A percentile compares a stretch with the other conserved stretches of the same genome.
phyloP scores from a whole-genome alignment of 1,140 invertebrate genomes.

The Macrocentrus cingulum region DNA sequence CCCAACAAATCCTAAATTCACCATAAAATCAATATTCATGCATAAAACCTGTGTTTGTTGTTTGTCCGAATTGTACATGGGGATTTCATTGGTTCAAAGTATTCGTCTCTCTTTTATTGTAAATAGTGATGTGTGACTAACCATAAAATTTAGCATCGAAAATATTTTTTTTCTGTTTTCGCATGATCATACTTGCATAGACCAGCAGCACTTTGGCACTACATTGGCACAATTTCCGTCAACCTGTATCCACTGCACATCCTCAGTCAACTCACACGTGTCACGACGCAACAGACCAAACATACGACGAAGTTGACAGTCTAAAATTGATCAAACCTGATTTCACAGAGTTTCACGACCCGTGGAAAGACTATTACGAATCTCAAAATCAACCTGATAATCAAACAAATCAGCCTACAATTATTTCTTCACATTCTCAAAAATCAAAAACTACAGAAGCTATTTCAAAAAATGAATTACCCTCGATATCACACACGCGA shows the following conservation, averaged over 20 bases:
- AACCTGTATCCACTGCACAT: constrained; percentile 21
- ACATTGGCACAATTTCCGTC: constrained; percentile 49
- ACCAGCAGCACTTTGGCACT: constrained; percentile 52
- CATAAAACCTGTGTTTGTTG: constrained; percentile 33
- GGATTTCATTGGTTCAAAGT: constrained; percentile 28
- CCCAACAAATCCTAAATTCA: constrained; percentile 17
- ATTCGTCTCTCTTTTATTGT: constrained; percentile 17
- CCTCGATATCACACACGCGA: too few species aligned
- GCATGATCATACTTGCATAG: constrained; percentile 50
- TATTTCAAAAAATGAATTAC: too few species aligned
- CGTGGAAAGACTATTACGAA: constrained; percentile 59
- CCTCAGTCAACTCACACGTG: constrained; percentile 26
- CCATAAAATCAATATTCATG: constrained; percentile 48
- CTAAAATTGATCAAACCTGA: constrained; percentile 31
- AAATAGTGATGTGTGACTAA: too few species aligned
- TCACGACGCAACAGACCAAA: constrained; percentile 14
- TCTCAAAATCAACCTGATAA: background rate
- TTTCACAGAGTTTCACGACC: constrained; percentile 62
- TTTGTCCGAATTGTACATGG: constrained; percentile 9
- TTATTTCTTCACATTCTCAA: too few species aligned
- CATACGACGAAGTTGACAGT: constrained; percentile 18
- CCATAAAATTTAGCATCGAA: constrained; percentile 33
- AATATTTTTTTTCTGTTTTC: constrained; percentile 35
- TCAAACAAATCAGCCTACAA: too few species aligned
- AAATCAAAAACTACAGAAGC: too few species aligned